Percentiles rank a stretch among this genome's conserved stretches.
These are phyloP conservation scores for Lethocerus indicus DNA, from an alignment of 1,140 invertebrate genomes.

Conservation along the genomic window DNA sequence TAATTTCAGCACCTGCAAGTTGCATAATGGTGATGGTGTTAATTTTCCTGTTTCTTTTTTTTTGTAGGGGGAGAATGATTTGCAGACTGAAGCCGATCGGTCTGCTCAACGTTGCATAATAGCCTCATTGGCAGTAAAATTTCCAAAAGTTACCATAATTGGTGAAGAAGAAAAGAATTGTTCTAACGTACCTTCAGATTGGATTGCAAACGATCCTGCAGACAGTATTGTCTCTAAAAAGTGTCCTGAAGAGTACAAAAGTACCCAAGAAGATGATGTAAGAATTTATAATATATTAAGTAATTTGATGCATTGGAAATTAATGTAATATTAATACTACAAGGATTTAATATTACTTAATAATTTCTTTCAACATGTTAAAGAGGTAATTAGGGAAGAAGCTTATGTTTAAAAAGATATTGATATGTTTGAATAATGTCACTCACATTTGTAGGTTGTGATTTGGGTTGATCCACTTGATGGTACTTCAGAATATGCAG, in stretches of 20 bases:
- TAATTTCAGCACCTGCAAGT: too few species aligned
- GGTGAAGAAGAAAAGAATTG: conserved; percentile 69
- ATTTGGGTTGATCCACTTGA: conserved; percentile 98
- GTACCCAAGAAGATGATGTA: conserved; percentile 39
- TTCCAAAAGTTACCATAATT: conserved; percentile 75
- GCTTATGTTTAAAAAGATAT: background rate
- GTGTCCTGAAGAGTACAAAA: conserved; percentile 47
- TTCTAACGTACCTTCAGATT: conserved; percentile 44
- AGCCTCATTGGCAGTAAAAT: conserved; percentile 62
- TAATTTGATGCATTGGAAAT: background rate
- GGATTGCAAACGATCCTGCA: conserved; percentile 51
- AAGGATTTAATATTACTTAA: background rate
- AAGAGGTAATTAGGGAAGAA: background rate
- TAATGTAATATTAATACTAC: background rate
- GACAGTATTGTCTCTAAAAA: conserved; percentile 45
- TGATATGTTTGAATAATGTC: background rate
- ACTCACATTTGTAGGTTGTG: conserved; percentile 36
- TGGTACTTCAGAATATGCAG: conserved; percentile 86
- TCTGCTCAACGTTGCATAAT: conserved; percentile 86
- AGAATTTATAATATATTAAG: conserved; percentile 7
- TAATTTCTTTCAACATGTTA: background rate
- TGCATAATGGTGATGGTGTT: too few species aligned
- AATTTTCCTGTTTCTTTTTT: too few species aligned
- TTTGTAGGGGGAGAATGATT: conserved; percentile 70
- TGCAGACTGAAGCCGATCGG: conserved; percentile 94